These are phyloP conservation scores for human (Homo sapiens) DNA, from an alignment of 2,113 vertebrate genomes.

Conservation along the genomic window GRCh38 chr16:58962001-58962500, in stretches of 20 bases:
- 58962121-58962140: background rate
- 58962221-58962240: background rate
- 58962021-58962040: too few relatives aligned
- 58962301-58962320: background rate
- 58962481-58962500: background rate
- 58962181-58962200: background rate
- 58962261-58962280: background rate
- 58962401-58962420: background rate
- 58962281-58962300: background rate
- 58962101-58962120: background rate
- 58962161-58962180: background rate
- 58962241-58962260: background rate
- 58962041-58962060: too few relatives aligned
- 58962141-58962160: background rate
- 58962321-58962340: background rate
- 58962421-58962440: background rate
- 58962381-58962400: background rate
- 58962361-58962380: background rate
- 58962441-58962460: background rate
- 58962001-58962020: too few relatives aligned
- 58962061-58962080: too few relatives aligned
- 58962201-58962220: background rate
- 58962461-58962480: background rate
- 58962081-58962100: background rate
- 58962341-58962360: background rate